Conservation (phyloP, 2,888 invertebrate species). For the Rhagophthalmus giganteus region DNA sequence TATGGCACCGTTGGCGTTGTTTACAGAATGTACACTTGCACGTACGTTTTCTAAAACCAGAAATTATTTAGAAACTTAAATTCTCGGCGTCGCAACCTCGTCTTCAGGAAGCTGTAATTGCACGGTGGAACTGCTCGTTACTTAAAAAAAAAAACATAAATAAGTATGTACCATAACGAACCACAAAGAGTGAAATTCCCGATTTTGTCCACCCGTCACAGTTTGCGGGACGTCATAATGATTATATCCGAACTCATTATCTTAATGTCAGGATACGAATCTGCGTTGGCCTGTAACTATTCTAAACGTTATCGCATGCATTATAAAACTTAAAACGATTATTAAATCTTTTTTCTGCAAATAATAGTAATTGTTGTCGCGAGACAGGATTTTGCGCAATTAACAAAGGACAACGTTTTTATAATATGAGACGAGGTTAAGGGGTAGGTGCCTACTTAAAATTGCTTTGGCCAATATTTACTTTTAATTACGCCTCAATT, state of each 20-base stretch:
- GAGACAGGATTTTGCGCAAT: constrained; percentile 4
- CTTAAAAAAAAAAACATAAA: not conserved
- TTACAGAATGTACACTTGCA: no score
- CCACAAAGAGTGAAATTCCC: constrained; percentile 5
- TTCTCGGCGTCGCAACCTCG: no score
- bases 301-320: not conserved
- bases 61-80: no score
- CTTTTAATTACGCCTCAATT: not conserved
- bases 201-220: constrained; percentile 14
- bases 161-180: constrained; percentile 6
- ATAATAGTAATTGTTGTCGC: constrained; percentile 3
- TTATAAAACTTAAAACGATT: not conserved
- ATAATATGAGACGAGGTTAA: constrained; percentile 4
- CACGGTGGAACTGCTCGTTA: constrained; percentile 1
- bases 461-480: not conserved
- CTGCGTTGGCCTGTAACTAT: constrained; percentile 2
- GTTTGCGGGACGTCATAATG: constrained; percentile 9
- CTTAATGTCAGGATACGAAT: constrained; percentile 14
- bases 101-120: not conserved
- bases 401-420: no score
- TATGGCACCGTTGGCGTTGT: no score
- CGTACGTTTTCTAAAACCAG: no score
- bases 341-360: constrained; percentile 2
- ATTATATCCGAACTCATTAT: constrained; percentile 12
- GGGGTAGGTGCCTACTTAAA: not conserved